A percentile compares a stretch with the other conserved stretches of the same genome.
Evolutionary conservation across 2,113 vertebrate genomes (phyloP).

Genomic region (Oryzias melastigma): DNA sequence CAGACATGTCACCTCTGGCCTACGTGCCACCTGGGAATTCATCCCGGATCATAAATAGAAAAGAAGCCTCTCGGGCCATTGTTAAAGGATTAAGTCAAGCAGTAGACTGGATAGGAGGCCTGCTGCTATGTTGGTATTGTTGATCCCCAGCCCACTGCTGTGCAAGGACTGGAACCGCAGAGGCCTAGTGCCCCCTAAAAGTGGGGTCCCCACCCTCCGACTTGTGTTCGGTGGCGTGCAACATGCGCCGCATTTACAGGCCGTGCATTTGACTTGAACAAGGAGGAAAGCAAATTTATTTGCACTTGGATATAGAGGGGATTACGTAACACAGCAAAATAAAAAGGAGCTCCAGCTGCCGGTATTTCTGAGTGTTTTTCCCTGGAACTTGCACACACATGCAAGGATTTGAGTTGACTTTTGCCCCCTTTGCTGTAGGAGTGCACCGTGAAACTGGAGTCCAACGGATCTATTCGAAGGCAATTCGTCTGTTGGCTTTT

Average conservation of each 20-base stretch:
- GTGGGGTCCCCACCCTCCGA: conserved; percentile 54
- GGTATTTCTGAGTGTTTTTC: conserved; percentile 1
- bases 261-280: conserved; percentile 26
- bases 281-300: conserved; percentile 18
- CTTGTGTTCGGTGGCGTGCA: conserved; percentile 26
- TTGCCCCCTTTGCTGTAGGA: conserved; percentile 21
- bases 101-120: conserved; percentile 67
- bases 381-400: conserved; percentile 37
- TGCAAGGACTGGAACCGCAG: conserved; percentile 42
- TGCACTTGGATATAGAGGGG: conserved; percentile 36
- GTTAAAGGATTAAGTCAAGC: conserved; percentile 66
- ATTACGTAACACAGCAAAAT: conserved; percentile 61
- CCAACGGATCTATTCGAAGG: conserved; percentile 55
- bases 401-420: conserved; percentile 60
- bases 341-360: conserved; percentile 28
- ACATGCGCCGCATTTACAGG: conserved; percentile 8
- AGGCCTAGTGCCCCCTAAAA: conserved; percentile 51
- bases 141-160: conserved; percentile 62
- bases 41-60: conserved; percentile 58
- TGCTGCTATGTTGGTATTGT: conserved; percentile 64
- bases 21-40: conserved; percentile 64
- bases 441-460: conserved; percentile 30
- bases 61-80: conserved; percentile 50
- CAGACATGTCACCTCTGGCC: conserved; percentile 54
- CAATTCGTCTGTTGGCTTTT: conserved; percentile 56